These are phyloP conservation scores for Melanotaenia pygmaea DNA, from an alignment of 2,797 vertebrate genomes.

Conservation along the genomic window DNA sequence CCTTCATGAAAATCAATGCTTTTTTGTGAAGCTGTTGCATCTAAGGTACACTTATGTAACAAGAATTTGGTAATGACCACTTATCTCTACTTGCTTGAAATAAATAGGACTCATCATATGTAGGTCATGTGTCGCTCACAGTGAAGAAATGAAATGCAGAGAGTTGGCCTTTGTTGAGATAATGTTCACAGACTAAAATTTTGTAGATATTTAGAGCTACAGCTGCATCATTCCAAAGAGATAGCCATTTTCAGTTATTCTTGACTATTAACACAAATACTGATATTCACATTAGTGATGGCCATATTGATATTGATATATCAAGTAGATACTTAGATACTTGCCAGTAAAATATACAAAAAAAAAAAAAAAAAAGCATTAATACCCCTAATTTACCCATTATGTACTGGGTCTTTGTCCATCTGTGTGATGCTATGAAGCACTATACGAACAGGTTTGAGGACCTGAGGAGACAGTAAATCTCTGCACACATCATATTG, in stretches of 20 bases:
- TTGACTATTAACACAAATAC: too few relatives aligned
- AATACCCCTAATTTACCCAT: too few relatives aligned
- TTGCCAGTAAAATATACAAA: too few relatives aligned
- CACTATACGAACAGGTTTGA: background rate
- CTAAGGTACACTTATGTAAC: slow-evolving; percentile 34
- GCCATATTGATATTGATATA: too few relatives aligned
- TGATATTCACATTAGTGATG: too few relatives aligned
- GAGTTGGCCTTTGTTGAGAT: too few relatives aligned
- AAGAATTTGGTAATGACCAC: background rate
- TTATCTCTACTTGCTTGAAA: background rate
- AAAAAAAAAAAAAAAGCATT: too few relatives aligned
- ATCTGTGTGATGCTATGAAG: background rate
- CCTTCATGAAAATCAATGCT: slow-evolving; percentile 31
- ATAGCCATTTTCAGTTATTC: too few relatives aligned
- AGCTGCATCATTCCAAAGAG: too few relatives aligned
- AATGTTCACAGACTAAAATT: too few relatives aligned
- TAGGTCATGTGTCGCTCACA: background rate
- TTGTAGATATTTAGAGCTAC: too few relatives aligned
- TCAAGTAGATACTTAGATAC: too few relatives aligned
- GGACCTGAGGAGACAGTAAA: background rate
- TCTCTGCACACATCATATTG: background rate
- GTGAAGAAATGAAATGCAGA: background rate
- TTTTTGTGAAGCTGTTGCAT: slow-evolving; percentile 36
- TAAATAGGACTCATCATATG: background rate
- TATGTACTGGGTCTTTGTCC: background rate